Evolutionary conservation across 2,797 vertebrate genomes (phyloP), one percentile per base, ranked within the genome.

Genomic region (Sciurus vulgaris): DNA sequence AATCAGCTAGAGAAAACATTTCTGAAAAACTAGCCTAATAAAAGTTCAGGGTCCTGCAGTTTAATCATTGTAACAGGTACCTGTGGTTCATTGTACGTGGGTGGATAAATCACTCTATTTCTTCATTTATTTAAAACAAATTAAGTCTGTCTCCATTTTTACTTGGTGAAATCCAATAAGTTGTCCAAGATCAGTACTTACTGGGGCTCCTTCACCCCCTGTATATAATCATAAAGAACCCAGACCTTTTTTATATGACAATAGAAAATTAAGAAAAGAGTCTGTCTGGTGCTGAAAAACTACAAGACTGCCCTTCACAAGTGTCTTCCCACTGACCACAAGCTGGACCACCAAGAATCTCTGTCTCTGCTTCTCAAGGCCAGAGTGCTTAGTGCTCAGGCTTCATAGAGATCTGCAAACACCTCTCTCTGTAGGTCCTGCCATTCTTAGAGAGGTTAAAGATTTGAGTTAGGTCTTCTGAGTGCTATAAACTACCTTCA

Each of bases 91-190:
- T 44, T 84, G 41, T 76, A 82, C 89, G 74, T 61, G 47, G 35
- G 22, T 56, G 65, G 63, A 79, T 96, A 79, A 95, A 84, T 89
- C 47, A 69, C 13, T 13, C 22, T 73, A 70, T 73, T 74, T 78
- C 33, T 74, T 73, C 76, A 72, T 95, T 90, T 92, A n/a, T 89
- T 85, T 89, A 89, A 93, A 94, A 76, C 26, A 88, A 88, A 41
- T 85, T 54, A 77, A 95, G 63, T n/a, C 61, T 63, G 26, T 20
- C 5, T 87, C 47, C 72, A 38, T 85, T 59, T 92, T 47, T 8
- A 82, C 65, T 86, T 14, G 47, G 69, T 9, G 79, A 67, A 78
- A 56, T 15, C n/a, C 26, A 33, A 9, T 61, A 35, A 69, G 28
- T 78, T 41, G 30, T 26, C 38, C 10, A 41, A 28, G 10, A 84